These are phyloP conservation scores for Anarhynchus alexandrinus DNA, from an alignment of 2,113 vertebrate genomes.

Conservation along the genomic window DNA sequence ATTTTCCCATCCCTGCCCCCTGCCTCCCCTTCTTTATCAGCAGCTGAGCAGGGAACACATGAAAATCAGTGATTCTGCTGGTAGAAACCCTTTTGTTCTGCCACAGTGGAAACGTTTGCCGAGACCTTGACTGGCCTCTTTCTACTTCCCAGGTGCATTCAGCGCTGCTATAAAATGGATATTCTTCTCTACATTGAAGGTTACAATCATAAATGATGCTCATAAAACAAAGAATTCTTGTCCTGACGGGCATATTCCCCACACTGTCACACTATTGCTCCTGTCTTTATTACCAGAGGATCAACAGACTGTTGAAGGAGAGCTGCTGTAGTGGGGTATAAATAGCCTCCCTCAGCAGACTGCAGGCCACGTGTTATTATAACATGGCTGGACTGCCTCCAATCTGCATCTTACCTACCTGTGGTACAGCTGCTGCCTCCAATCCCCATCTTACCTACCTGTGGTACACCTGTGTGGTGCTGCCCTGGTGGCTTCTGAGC, in stretches of 20 bases:
- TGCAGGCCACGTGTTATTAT: background rate
- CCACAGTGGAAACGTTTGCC: background rate
- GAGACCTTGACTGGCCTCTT: background rate
- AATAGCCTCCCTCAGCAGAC: background rate
- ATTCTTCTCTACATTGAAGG: background rate
- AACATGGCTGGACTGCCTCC: background rate
- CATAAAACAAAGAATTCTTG: slow-evolving; percentile 2
- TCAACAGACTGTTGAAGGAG: background rate
- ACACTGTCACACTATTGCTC: background rate
- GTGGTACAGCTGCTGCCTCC: background rate
- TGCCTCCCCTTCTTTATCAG: background rate
- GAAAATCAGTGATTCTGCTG: background rate
- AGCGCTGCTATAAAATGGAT: background rate
- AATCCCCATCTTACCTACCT: background rate
- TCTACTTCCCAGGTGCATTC: background rate
- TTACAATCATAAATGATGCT: background rate
- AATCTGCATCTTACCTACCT: background rate
- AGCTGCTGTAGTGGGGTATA: background rate
- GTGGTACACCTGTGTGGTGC: background rate
- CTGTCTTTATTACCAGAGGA: background rate
- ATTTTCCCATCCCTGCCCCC: background rate
- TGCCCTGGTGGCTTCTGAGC: background rate
- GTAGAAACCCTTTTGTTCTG: background rate
- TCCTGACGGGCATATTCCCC: background rate
- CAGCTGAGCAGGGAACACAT: background rate